Evolutionary conservation across 2,888 invertebrate genomes (phyloP).

Genomic region (Eudasyphora cyanicolor): DNA sequence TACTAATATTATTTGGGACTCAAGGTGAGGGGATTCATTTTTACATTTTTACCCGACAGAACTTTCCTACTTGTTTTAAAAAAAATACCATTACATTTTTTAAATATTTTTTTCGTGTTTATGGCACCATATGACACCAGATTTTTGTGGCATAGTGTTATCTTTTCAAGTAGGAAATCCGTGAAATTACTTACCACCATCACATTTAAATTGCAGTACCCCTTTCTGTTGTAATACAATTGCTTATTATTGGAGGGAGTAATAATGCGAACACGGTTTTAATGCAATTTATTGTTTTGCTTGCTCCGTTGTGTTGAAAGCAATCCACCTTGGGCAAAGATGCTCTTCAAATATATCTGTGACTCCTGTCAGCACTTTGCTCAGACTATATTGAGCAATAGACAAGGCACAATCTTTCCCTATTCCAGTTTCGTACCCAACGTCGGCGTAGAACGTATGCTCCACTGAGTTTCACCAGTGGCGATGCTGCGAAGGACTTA

Average conservation of each 20-base stretch:
- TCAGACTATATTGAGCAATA: constrained; percentile 30
- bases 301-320: constrained; percentile 15
- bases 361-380: too few relatives aligned
- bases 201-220: constrained; percentile 8
- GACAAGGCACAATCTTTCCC: constrained; percentile 30
- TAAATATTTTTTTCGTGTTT: too few relatives aligned
- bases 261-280: constrained; percentile 20
- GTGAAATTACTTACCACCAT: background rate
- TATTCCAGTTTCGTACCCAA: constrained; percentile 14
- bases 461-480: constrained; percentile 36
- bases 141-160: too few relatives aligned
- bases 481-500: constrained; percentile 37
- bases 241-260: constrained; percentile 30
- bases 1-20: too few relatives aligned
- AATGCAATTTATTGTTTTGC: constrained; percentile 30
- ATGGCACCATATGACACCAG: too few relatives aligned
- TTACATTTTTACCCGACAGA: too few relatives aligned
- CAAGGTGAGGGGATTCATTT: too few relatives aligned
- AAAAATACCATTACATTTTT: too few relatives aligned
- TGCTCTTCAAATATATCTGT: too few relatives aligned
- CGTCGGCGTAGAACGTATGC: constrained; percentile 27
- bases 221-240: constrained; percentile 31
- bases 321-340: constrained; percentile 18
- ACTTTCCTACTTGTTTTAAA: too few relatives aligned
- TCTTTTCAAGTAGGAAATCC: background rate